phyloP scores from a whole-genome alignment of 2,888 invertebrate species.

The Ametastegia equiseti region DNA sequence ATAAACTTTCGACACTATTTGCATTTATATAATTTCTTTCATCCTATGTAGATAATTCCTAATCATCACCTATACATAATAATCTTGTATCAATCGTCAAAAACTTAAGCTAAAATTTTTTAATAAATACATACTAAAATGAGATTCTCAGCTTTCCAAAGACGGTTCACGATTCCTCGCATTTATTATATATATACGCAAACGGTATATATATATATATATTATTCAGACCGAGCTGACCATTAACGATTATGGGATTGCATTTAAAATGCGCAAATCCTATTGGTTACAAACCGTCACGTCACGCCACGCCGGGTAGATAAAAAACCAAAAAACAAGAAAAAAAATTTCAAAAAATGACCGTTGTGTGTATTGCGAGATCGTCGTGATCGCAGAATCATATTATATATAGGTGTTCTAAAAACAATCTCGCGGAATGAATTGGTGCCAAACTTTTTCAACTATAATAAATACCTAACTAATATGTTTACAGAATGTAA shows the following conservation, averaged over 20 bases:
- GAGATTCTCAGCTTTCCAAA: constrained; percentile 16
- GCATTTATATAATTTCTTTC: background rate
- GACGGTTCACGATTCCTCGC: constrained; percentile 11
- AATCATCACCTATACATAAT: constrained; percentile 1
- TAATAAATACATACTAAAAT: background rate
- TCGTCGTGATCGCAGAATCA: constrained; percentile 53
- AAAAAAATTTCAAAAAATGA: constrained; percentile 20
- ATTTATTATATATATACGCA: background rate
- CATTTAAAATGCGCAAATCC: constrained; percentile 31
- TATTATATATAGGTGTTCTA: constrained; percentile 21
- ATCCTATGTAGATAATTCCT: constrained; percentile 22
- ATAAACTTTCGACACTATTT: background rate
- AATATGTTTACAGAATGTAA: background rate
- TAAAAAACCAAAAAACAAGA: constrained; percentile 22
- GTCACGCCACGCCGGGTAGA: background rate
- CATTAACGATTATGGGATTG: constrained; percentile 8
- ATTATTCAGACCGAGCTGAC: constrained; percentile 27
- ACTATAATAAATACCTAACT: constrained; percentile 25
- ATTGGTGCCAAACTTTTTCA: constrained; percentile 45
- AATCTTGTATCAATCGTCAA: constrained; percentile 13
- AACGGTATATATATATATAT: background rate
- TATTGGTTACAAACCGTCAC: constrained; percentile 25
- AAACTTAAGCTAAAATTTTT: background rate
- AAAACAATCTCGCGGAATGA: constrained; percentile 44
- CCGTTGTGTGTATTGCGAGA: constrained; percentile 46